A percentile compares a stretch with the other conserved stretches of the same genome.
Conservation (phyloP, 2,797 vertebrate species). For the Eremophila alpestris region DNA sequence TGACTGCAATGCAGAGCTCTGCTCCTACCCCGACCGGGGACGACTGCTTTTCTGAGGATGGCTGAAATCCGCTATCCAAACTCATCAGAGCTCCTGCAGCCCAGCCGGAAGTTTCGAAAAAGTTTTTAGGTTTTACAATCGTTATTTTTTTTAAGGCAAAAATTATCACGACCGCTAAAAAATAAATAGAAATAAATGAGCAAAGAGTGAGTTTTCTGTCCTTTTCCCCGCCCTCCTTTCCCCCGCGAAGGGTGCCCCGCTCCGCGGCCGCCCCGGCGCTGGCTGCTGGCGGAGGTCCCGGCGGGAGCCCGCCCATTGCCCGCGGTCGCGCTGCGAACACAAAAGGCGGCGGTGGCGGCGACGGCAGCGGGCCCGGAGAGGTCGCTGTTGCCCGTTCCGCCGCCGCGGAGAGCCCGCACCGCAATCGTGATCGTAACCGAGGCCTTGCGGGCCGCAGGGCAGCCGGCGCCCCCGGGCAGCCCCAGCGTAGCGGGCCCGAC, state of each 20-base stretch:
- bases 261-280: neutral
- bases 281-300: neutral
- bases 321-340: neutral
- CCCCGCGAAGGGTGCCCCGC: no score
- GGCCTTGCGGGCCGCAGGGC: conserved; percentile 85
- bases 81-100: neutral
- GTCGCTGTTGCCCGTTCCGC: conserved; percentile 82
- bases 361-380: conserved; percentile 74
- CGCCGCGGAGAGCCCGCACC: conserved; percentile 73
- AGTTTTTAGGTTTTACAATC: neutral
- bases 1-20: neutral
- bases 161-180: neutral
- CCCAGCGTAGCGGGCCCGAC: neutral
- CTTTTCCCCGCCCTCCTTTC: neutral
- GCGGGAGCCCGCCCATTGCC: neutral
- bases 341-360: conserved; percentile 17
- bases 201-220: neutral
- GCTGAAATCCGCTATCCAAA: neutral
- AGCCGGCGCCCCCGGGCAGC: neutral
- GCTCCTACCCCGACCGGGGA: neutral
- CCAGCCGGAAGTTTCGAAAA: neutral
- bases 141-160: neutral
- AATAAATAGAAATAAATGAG: neutral
- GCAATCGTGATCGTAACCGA: conserved; percentile 98
- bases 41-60: neutral